Percentiles rank a stretch among this genome's conserved stretches.
These are phyloP conservation scores for Herminia tarsipennalis DNA, from an alignment of 2,888 invertebrate genomes.

Conservation along the genomic window DNA sequence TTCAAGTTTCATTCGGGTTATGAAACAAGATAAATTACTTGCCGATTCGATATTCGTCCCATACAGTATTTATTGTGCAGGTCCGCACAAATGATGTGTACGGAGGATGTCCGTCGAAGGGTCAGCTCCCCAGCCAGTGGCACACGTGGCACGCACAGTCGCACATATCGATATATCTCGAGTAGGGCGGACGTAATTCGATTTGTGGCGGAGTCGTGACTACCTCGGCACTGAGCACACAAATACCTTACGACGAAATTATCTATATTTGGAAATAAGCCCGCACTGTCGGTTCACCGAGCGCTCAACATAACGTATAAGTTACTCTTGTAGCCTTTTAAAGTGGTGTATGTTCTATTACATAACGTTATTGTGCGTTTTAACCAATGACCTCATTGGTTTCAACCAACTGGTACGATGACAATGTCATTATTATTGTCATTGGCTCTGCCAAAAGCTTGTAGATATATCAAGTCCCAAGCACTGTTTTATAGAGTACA, in stretches of 20 bases:
- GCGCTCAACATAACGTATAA: background rate
- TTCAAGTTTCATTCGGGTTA: too few relatives aligned
- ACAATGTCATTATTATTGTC: too few relatives aligned
- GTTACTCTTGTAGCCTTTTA: too few relatives aligned
- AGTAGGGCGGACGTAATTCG: conserved; percentile 18
- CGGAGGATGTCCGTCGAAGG: background rate
- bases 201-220: conserved; percentile 18
- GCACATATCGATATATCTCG: conserved; percentile 25
- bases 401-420: too few relatives aligned
- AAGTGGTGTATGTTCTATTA: too few relatives aligned
- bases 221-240: conserved; percentile 24
- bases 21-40: too few relatives aligned
- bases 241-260: conserved; percentile 13
- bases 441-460: too few relatives aligned
- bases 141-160: conserved; percentile 8
- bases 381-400: too few relatives aligned
- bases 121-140: background rate
- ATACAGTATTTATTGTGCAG: conserved; percentile 22
- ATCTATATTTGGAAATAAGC: conserved; percentile 34
- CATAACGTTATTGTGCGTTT: too few relatives aligned
- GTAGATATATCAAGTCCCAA: too few relatives aligned
- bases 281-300: background rate
- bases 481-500: too few relatives aligned
- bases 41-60: conserved; percentile 6
- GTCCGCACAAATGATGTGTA: conserved; percentile 4